These are phyloP conservation scores for Noctua janthe DNA, from an alignment of 2,888 invertebrate genomes.

Conservation along the genomic window DNA sequence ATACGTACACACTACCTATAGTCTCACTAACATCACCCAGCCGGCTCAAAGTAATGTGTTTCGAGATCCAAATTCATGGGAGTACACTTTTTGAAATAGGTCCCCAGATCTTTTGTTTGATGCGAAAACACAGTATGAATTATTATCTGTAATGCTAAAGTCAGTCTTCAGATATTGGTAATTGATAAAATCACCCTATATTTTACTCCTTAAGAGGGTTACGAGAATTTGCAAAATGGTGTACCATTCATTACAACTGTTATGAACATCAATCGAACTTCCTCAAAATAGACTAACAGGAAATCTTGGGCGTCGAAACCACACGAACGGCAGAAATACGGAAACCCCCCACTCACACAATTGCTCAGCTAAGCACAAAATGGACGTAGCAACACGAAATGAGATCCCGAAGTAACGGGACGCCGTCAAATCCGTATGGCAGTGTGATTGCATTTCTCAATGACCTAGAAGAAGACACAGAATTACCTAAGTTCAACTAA, in stretches of 20 bases:
- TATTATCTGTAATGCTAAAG: not conserved
- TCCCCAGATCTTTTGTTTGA: not conserved
- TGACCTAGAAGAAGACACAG: constrained; percentile 45
- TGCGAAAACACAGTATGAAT: not conserved
- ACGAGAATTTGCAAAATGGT: not conserved
- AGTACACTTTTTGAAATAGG: constrained; percentile 10
- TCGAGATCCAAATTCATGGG: constrained; percentile 24
- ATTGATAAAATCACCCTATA: not conserved
- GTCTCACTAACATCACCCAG: constrained; percentile 22
- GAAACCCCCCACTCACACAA: constrained; percentile 19
- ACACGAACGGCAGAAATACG: constrained; percentile 29
- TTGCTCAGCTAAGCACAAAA: constrained; percentile 40
- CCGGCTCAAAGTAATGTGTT: constrained; percentile 35
- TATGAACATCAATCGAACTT: not conserved
- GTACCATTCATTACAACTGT: not conserved
- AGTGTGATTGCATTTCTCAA: constrained; percentile 45
- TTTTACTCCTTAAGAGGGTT: not conserved
- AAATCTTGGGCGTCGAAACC: constrained; percentile 24
- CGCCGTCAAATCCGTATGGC: constrained; percentile 41
- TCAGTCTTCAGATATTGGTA: not conserved
- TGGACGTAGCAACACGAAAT: constrained; percentile 50
- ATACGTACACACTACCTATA: constrained; percentile 32
- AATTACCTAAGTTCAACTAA: constrained; percentile 34
- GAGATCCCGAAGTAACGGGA: constrained; percentile 47
- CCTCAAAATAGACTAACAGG: constrained; percentile 23